Evolutionary conservation across 2,113 vertebrate genomes (phyloP), one percentile per base, ranked within the genome.

Genomic region (Ceratotherium simum): DNA sequence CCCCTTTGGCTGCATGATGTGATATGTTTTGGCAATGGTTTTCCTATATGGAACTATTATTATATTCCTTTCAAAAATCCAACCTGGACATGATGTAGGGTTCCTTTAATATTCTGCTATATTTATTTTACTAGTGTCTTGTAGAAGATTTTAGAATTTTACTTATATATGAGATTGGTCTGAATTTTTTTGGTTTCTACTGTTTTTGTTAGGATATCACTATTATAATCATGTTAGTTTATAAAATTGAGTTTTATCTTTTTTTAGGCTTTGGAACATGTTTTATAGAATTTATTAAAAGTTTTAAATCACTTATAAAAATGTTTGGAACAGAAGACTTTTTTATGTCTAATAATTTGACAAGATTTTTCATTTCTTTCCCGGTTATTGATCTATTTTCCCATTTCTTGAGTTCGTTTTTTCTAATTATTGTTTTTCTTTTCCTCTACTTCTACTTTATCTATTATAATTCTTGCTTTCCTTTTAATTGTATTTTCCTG

Each of bases 381-480:
- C 16, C 62, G 27, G 12, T 70, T 87, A 67, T 67, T 70, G 8
- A 42, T 79, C 25, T 84, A 39, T 67, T 82, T 83, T 79, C 31
- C 36, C 31, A 80, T 64, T 91, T 93, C 23, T 90, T 79, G 31
- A 73, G 39, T 91, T 75, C 39, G 54, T 91, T 91, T 76, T 84
- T 93, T 25, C 23, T 78, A 62, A 72, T 29, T n/a, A 62, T 25
- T 69, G 72, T 9, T 25, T 67, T 82, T 42, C 42, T 60, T 65
- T 69, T 42, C 14, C 29, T 79, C 42, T 69, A 5, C 8, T 92
- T 48, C 33, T 80, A 54, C 27, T 91, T 88, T 62, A 60, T 62
- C n/a, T 91, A 54, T 56, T 73, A 29, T 0, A 95, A 84, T 67
- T 67, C 31, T 85, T 84, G 31, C 27, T 75, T 89, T 69, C 25